Evolutionary conservation across 2,888 invertebrate species (phyloP), one percentile per base, ranked within the genome.

Genomic region (Orchestes rusci): DNA sequence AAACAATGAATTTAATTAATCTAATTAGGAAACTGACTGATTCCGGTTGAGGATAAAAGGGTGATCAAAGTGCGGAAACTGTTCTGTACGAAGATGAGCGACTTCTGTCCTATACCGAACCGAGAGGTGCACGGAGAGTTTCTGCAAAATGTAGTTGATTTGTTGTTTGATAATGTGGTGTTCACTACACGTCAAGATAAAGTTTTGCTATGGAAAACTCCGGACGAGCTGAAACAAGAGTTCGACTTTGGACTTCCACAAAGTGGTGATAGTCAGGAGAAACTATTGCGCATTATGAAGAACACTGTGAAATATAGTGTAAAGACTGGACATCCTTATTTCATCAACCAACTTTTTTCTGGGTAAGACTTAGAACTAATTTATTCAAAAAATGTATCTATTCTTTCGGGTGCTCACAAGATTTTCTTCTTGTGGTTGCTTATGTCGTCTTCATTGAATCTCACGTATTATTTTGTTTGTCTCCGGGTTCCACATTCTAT

Each of bases 261-360:
- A 31, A 57, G 57, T 31, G 69, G 69, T 29, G 61, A 64, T 41
- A 54, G 53, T 15, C 70, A 74, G 23, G 67, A 71, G 2, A 60
- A 65, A 32, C 57, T 77, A 12, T 49, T 76, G 40, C 56, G 62
- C 13, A 51, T 69, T 2, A 64, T 74, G 44, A 63, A 66, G 43
- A 67, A 71, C 45, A 68, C 74, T 17, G 69, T 75, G 27, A 68
- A 70, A 42, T 75, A 71, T 61, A 76, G 75, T 56, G 75, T 76
- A 5, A 76, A 75, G 60, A 75, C 74, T 8, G 75, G 73, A 8
- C 74, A 75, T 64, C 75, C 73, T 1, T 70, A 71, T 59, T 76
- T 76, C 57, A 68, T 74, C 50, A 75, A 76, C 60, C 76, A 76
- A 54, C 64, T 76, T 10, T 76, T 72, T 60, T 73, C 74, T n/a